Evolutionary conservation across 2,888 invertebrate species (phyloP).

Genomic region (Ophonus ardosiacus): DNA sequence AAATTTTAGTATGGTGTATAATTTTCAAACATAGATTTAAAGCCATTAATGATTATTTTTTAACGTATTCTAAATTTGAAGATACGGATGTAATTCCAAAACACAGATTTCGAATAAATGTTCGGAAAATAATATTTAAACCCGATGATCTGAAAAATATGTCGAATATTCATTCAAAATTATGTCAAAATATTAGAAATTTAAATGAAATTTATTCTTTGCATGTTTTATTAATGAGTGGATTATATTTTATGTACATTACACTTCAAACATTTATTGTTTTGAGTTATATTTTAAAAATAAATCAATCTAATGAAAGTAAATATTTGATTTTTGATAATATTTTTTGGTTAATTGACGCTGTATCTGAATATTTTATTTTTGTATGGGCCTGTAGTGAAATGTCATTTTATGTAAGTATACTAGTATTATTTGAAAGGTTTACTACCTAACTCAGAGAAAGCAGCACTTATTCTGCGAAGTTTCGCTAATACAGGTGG

Average conservation of each 20-base stretch:
- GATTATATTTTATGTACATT: slow-evolving; percentile 37
- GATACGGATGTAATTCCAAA: slow-evolving; percentile 17
- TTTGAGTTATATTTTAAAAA: slow-evolving; percentile 24
- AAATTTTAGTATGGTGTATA: slow-evolving; percentile 23
- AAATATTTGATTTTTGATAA: slow-evolving; percentile 3
- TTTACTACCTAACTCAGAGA: not conserved
- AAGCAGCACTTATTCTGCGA: too few relatives aligned
- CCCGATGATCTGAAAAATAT: slow-evolving; percentile 18
- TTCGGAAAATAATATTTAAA: slow-evolving; percentile 16
- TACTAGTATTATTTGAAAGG: not conserved
- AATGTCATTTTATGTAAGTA: slow-evolving; percentile 36
- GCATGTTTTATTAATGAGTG: slow-evolving; percentile 19
- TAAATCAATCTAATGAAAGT: not conserved
- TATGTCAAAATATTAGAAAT: slow-evolving; percentile 8
- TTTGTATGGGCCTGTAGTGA: slow-evolving; percentile 42
- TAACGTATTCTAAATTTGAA: slow-evolving; percentile 29
- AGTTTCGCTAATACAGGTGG: not conserved
- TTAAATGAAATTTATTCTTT: slow-evolving; percentile 34
- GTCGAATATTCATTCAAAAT: slow-evolving; percentile 28
- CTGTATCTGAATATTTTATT: slow-evolving; percentile 6
- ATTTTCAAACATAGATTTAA: slow-evolving; percentile 40
- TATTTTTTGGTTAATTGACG: slow-evolving; percentile 5
- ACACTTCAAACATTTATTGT: slow-evolving; percentile 22
- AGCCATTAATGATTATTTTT: slow-evolving; percentile 32
- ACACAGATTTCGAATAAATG: not conserved